Base-by-base conservation (phyloP, 2,113 vertebrate species). In the Elephantulus edwardii region DNA sequence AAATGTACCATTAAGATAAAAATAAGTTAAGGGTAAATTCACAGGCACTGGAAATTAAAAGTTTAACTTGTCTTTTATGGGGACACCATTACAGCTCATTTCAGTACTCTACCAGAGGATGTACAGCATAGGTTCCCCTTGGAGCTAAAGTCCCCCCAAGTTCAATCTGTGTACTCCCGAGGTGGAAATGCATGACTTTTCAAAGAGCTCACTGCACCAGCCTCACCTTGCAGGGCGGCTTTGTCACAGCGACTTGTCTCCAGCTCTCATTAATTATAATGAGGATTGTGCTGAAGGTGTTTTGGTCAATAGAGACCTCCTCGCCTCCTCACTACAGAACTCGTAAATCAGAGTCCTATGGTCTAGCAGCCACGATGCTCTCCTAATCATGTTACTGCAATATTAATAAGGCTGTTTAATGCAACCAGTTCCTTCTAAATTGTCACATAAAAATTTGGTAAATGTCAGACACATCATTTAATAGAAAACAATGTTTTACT, bases 391-490 rank as follows among this genome's bases (percentile, higher is more conserved):
- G 30, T 93, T 95, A 96, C 92, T 64, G 56, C 94, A 94, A 81
- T 95, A 96, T 97, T 97, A 97, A 97, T 96, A 96, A 96, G 92
- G 86, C 95, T 92, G 83, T 80, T 97, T 96, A 91, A 93, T 46
- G 95, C 94, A 95, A 94, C 96, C 14, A n/a, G 93, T 79, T 95
- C 94, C 90, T 91, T 97, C 97, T 93, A 95, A 98, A 97, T 93
- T 89, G 93, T 96, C 97, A 95, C 96, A 98, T 96, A 58, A 92
- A 97, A 96, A 95, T 90, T 95, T 97, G 96, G 97, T 96, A 97
- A 97, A 97, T 97, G 97, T 98, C 98, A 98, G 96, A 93, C 35
- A 62, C 85, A 96, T 96, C 97, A 97, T 96, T 97, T 97, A 96
- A 96, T 95, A 93, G 94, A 97, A 96, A 95, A 95, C 30, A 72